Conservation (phyloP, 2,113 vertebrate genomes). For the Neodontobutis hainanensis region DNA sequence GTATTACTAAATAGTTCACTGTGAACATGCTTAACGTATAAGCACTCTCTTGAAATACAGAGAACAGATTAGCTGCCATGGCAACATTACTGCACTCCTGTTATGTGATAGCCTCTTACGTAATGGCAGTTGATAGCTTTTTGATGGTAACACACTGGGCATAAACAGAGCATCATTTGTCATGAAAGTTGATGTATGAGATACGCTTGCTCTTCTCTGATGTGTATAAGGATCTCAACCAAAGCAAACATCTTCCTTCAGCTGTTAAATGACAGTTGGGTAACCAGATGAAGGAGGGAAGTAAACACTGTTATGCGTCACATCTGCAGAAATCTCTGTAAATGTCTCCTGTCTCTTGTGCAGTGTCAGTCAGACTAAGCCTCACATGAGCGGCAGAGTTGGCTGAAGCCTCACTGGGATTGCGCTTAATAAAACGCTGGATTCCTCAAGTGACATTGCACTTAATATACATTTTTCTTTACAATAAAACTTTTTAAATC, state of each 20-base stretch:
- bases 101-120: slow-evolving; percentile 26
- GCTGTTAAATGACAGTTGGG: slow-evolving; percentile 11
- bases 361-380: slow-evolving; percentile 46
- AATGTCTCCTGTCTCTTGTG: slow-evolving; percentile 25
- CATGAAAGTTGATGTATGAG: slow-evolving; percentile 21
- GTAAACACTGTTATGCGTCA: slow-evolving; percentile 37
- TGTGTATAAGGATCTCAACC: slow-evolving; percentile 8
- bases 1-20: too few relatives aligned
- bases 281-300: slow-evolving; percentile 29
- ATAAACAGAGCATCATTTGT: slow-evolving; percentile 6
- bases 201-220: slow-evolving; percentile 5
- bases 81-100: slow-evolving; percentile 17
- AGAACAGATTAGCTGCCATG: slow-evolving; percentile 32
- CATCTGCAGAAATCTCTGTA: slow-evolving; percentile 34
- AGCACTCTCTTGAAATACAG: not conserved
- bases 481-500: too few relatives aligned
- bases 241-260: not conserved
- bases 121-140: slow-evolving; percentile 29
- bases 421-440: slow-evolving; percentile 13
- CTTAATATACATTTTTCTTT: too few relatives aligned
- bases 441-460: not conserved
- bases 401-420: slow-evolving; percentile 37
- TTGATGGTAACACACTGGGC: slow-evolving; percentile 1
- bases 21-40: too few relatives aligned
- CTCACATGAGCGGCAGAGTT: slow-evolving; percentile 38